A percentile compares a stretch with the other conserved stretches of the same genome.
These are phyloP conservation scores for Vespertilio murinus DNA, from an alignment of 2,797 vertebrate species.

Conservation along the genomic window DNA sequence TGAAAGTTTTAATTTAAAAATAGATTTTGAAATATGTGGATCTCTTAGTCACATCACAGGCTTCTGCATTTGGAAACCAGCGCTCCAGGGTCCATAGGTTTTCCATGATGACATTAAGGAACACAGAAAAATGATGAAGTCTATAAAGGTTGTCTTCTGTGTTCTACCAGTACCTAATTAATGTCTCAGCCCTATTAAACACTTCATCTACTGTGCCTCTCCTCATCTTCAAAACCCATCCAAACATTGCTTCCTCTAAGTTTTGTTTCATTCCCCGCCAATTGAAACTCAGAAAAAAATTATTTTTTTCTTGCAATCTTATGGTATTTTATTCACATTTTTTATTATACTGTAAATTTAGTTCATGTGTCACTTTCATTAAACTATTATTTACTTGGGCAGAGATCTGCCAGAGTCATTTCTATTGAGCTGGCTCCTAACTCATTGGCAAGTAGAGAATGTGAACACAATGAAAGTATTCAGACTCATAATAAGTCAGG, in stretches of 20 bases:
- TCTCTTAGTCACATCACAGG: neutral
- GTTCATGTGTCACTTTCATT: neutral
- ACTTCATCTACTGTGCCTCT: neutral
- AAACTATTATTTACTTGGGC: neutral
- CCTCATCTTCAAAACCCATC: neutral
- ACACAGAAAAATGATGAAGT: neutral
- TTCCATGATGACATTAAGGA: neutral
- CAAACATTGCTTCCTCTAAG: neutral
- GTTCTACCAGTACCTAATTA: neutral
- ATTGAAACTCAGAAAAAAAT: neutral
- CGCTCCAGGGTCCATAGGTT: neutral
- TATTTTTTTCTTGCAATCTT: neutral
- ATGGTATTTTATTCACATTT: neutral
- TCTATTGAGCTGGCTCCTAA: neutral
- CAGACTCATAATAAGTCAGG: neutral
- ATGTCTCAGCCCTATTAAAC: neutral
- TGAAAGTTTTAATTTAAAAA: neutral
- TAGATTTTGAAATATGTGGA: neutral
- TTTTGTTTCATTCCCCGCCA: neutral
- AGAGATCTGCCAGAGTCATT: neutral
- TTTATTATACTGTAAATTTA: neutral
- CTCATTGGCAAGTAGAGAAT: neutral
- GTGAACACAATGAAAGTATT: neutral
- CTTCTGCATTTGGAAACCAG: neutral
- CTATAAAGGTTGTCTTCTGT: neutral